Evolutionary conservation across 1,140 invertebrate species (phyloP).

Genomic region (Drosophila mayri): DNA sequence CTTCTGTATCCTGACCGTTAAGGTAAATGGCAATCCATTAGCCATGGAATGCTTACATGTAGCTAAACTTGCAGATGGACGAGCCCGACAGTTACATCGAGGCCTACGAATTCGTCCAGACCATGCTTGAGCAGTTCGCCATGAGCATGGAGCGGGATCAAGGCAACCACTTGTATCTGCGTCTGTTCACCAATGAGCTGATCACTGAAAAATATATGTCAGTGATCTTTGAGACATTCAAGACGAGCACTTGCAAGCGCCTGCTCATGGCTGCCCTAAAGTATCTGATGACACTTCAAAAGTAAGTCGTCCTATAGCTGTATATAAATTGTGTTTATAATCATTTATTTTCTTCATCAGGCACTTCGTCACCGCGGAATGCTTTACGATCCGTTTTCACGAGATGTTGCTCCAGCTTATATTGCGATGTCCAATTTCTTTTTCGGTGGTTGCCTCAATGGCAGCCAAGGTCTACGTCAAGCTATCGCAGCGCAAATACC

Average conservation of each 20-base stretch:
- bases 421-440: conserved; percentile 7
- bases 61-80: conserved; percentile 25
- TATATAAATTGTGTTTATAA: no score
- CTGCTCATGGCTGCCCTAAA: conserved; percentile 37
- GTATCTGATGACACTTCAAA: conserved; percentile 54
- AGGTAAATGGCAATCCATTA: conserved; percentile 7
- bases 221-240: conserved; percentile 46
- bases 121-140: conserved; percentile 41
- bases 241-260: conserved; percentile 4
- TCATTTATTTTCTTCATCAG: conserved; percentile 8
- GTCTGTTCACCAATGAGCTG: conserved; percentile 1
- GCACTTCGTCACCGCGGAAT: conserved; percentile 47
- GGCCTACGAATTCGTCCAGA: conserved; percentile 39
- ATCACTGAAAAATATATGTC: conserved; percentile 33
- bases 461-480: conserved; percentile 56
- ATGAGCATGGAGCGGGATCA: conserved; percentile 5
- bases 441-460: conserved; percentile 8
- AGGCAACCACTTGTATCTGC: conserved; percentile 15
- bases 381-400: conserved; percentile 47
- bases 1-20: conserved; percentile 26
- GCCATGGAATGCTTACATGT: not conserved
- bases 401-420: conserved; percentile 49
- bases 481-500: conserved; percentile 44
- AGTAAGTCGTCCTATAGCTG: conserved; percentile 9
- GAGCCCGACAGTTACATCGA: conserved; percentile 13